These are phyloP conservation scores for Pteromalus puparum DNA, from an alignment of 1,140 invertebrate genomes.

Conservation along the genomic window DNA sequence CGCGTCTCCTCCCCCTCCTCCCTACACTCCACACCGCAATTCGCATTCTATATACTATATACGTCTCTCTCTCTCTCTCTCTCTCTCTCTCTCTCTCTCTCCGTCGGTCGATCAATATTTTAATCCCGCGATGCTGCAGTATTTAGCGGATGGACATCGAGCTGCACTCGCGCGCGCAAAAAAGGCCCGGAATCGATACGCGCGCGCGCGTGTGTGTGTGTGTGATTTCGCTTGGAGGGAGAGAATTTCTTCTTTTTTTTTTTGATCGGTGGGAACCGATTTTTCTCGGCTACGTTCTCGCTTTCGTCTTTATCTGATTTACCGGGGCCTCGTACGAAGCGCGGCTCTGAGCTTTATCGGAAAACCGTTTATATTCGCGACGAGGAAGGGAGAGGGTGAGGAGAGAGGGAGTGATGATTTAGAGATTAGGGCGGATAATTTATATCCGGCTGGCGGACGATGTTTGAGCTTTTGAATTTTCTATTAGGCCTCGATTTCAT, in stretches of 20 bases:
- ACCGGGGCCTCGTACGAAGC: neutral
- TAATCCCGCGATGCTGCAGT: conserved; percentile 75
- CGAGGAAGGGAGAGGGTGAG: neutral
- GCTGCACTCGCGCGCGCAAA: neutral
- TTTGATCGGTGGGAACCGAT: neutral
- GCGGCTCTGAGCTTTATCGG: conserved; percentile 36
- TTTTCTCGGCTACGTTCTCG: neutral
- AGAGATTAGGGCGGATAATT: conserved; percentile 35
- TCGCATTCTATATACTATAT: conserved; percentile 61
- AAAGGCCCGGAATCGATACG: neutral
- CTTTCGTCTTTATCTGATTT: conserved; percentile 31
- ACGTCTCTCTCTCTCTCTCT: conserved; percentile 59
- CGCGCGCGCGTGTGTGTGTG: too few species aligned
- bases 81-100: neutral
- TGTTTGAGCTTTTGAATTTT: conserved; percentile 44
- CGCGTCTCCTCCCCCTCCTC: conserved; percentile 49
- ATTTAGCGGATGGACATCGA: conserved; percentile 66
- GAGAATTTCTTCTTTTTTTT: conserved; percentile 15
- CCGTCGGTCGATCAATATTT: conserved; percentile 74
- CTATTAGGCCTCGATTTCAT: neutral
- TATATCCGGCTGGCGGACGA: conserved; percentile 2
- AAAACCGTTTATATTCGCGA: conserved; percentile 49
- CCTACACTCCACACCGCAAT: conserved; percentile 66
- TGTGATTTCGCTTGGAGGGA: neutral
- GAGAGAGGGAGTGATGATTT: conserved; percentile 26